Percentiles rank a stretch among this genome's conserved stretches.
These are phyloP conservation scores for Zaprionus camerounensis DNA, from an alignment of 1,140 invertebrate species.

Conservation along the genomic window DNA sequence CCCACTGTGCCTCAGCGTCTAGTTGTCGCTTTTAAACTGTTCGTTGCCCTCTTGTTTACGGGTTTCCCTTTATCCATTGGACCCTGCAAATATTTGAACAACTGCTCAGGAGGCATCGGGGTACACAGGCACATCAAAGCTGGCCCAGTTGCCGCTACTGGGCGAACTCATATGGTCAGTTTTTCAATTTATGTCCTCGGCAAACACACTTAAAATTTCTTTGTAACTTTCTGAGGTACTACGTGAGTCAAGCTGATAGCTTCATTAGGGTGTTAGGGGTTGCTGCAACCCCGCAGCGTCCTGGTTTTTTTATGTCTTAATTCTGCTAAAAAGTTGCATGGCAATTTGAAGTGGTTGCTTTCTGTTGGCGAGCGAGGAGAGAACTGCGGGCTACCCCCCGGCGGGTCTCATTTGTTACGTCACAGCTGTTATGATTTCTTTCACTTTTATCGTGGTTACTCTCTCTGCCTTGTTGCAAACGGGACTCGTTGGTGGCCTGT, in stretches of 20 bases:
- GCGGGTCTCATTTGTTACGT: conserved; percentile 65
- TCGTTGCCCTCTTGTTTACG: conserved; percentile 24
- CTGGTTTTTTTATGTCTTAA: conserved; percentile 75
- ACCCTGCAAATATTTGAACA: conserved; percentile 69
- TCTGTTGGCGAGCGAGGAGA: background rate
- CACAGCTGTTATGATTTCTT: conserved; percentile 77
- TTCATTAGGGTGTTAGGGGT: conserved; percentile 67
- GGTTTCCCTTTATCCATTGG: conserved; percentile 37
- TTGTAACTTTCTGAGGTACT: conserved; percentile 60
- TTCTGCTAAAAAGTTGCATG: conserved; percentile 59
- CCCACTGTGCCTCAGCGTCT: conserved; percentile 23
- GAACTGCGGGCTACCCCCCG: conserved; percentile 53
- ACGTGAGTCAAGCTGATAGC: conserved; percentile 51
- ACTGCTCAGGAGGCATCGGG: conserved; percentile 55
- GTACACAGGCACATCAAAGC: conserved; percentile 59
- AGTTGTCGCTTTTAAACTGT: conserved; percentile 19
- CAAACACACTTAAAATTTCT: conserved; percentile 58
- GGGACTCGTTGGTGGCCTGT: conserved; percentile 48
- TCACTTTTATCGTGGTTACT: conserved; percentile 8
- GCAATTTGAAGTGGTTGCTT: conserved; percentile 76
- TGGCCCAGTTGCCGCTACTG: conserved; percentile 31
- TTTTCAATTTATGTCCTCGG: conserved; percentile 51
- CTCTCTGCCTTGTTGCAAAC: conserved; percentile 36
- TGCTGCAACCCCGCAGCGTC: conserved; percentile 27
- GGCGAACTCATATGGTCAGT: conserved; percentile 66